A percentile compares a stretch with the other conserved stretches of the same genome.
Conservation (phyloP, 2,113 vertebrate species). For the Delphinapterus leucas region DNA sequence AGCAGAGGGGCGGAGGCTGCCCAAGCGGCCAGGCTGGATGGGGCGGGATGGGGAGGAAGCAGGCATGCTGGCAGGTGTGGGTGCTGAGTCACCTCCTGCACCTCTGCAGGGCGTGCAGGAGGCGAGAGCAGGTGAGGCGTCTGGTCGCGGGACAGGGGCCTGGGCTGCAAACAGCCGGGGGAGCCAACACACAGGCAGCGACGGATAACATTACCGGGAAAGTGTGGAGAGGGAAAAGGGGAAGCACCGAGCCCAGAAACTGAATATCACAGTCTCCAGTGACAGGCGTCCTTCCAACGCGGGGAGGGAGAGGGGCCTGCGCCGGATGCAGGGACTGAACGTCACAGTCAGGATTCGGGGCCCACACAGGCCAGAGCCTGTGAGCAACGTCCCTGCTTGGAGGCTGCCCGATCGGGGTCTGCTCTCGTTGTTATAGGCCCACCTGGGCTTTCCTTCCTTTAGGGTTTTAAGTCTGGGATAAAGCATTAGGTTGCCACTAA, state of each 20-base stretch:
- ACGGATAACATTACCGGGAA: too few species aligned
- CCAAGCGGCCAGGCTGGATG: too few species aligned
- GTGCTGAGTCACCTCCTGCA: background rate
- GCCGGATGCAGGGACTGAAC: background rate
- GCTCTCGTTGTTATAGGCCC: background rate
- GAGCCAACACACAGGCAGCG: background rate
- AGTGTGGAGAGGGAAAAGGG: background rate
- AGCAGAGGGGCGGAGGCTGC: too few species aligned
- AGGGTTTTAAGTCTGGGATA: background rate
- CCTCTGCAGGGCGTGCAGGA: background rate
- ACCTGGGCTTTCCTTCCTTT: background rate
- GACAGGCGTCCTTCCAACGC: background rate
- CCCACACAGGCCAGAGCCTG: accelerated
- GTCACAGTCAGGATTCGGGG: background rate
- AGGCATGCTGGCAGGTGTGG: background rate
- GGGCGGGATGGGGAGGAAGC: background rate
- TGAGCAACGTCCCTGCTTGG: background rate
- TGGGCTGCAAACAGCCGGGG: background rate
- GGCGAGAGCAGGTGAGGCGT: background rate
- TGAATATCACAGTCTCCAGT: background rate
- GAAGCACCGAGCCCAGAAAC: background rate
- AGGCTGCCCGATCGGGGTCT: background rate
- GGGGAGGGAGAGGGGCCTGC: background rate
- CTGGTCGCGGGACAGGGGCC: background rate
- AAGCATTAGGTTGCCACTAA: background rate